Evolutionary conservation across 2,113 vertebrate species (phyloP), one percentile per base, ranked within the genome.

Genomic region (Sciurus niger): DNA sequence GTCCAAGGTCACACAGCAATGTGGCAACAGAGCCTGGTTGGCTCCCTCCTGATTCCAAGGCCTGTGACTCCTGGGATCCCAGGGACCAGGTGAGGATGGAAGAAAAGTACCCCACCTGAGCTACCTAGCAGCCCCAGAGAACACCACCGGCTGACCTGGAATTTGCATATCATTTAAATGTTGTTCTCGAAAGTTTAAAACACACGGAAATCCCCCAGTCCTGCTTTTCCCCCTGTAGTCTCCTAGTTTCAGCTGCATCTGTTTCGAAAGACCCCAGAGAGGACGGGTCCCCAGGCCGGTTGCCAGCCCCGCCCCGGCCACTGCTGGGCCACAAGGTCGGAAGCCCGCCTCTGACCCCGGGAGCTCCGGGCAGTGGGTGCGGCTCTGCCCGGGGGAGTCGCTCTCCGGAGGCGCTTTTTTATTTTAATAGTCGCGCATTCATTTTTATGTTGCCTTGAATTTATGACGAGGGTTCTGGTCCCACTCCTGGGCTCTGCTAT

Each of bases 401-500:
- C 72, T 73, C 25, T 34, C 93, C 30, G 68, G 60, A 84, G 78
- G 0, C 37, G 14, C 76, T 22, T 73, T 84, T 92, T 90, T 95
- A 84, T 51, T 94, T 96, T 97, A 95, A 95, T 82, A 32, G 79
- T n/a, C 92, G 12, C 6, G 63, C 8, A n/a, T 95, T 95, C 89
- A 34, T 65, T 94, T 96, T 97, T 95, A 93, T 82, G 90, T 76
- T 43, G 40, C 72, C 84, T 84, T 84, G 92, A 79, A 92, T 95
- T 97, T 93, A 97, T 58, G 79, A 46, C 78, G 0, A 46, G 37
- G 89, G 84, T 60, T 22, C 65, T 30, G 22, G 70, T 24, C 74
- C 90, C 74, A 60, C 76, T 95, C 92, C 79, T 16, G 77, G 58
- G 93, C 32, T 8, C 34, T 88, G 67, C 96, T 93, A 55, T 43